Evolutionary conservation across 1,140 invertebrate genomes (phyloP), one percentile per base, ranked within the genome.

Genomic region (Drosophila yakuba): DNA sequence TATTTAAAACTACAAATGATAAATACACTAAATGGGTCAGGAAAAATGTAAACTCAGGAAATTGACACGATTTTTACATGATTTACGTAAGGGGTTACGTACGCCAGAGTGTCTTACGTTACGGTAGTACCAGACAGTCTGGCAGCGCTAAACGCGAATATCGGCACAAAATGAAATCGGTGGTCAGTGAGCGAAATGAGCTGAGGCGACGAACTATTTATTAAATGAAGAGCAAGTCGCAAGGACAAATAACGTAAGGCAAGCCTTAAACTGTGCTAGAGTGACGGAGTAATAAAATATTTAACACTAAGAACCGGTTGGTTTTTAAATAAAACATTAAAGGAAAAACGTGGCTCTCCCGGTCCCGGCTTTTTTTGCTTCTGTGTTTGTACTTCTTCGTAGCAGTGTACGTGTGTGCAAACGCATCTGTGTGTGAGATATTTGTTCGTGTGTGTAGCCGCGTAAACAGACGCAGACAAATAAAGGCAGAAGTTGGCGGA

Each of bases 81-180:
- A 10, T n/a, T 11, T 14, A 20, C 48, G 59, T 62, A 2, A 32
- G 0, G 8, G 11, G 32, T 8, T 39, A 28, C 55, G 67, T 55
- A 38, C 32, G 44, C 15, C 10, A 3, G 32, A 32, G 32, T 32
- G 14, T 35, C 20, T 43, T 56, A 44, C 43, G 45, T 43, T 51
- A 35, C 36, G 54, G 39, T 41, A 47, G 36, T 2, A 20, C 23
- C 50, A 20, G 25, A 48, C 68, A 58, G 64, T 86, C 74, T 67
- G 83, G 82, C 74, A 86, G 52, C 82, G 17, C 71, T 61, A 20
- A 38, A 85, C 66, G 66, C 75, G 83, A 88, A 79, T 75, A 76
- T 79, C 74, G 80, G 47, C 76, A 75, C 66, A 82, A 79, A 79
- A 59, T 71, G 55, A 56, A 84, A 32, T 61, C 59, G 61, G 61